phyloP scores from a whole-genome alignment of 2,113 vertebrate species.

The Chauna torquata region DNA sequence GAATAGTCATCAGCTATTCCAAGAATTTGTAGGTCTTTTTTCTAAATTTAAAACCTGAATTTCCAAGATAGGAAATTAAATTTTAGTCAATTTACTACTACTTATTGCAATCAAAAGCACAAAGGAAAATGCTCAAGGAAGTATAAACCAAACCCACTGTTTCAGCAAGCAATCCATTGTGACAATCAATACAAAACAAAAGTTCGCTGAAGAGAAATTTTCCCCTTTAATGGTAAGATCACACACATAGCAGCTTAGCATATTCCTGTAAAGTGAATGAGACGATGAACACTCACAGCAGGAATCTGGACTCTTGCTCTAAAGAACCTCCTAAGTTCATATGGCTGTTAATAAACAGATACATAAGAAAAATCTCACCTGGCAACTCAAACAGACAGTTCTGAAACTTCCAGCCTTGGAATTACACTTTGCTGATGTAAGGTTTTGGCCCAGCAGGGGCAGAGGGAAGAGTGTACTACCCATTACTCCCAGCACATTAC shows the following conservation, averaged over 20 bases:
- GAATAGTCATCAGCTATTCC: not conserved
- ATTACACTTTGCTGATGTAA: not conserved
- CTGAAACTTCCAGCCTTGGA: not conserved
- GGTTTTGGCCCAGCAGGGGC: not conserved
- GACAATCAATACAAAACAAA: not conserved
- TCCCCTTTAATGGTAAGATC: not conserved
- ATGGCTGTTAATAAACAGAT: not conserved
- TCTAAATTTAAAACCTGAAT: not conserved
- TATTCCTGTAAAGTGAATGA: not conserved
- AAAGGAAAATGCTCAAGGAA: not conserved
- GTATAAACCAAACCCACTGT: not conserved
- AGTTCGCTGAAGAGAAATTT: not conserved
- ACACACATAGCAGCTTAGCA: not conserved
- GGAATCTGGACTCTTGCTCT: not conserved
- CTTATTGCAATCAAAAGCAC: not conserved
- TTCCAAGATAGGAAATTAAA: not conserved
- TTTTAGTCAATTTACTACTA: not conserved
- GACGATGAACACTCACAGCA: not conserved
- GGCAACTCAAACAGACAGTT: not conserved
- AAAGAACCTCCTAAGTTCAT: not conserved
- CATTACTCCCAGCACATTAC: not conserved
- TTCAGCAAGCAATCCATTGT: not conserved
- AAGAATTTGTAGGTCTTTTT: not conserved
- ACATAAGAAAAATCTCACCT: not conserved
- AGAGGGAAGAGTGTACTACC: not conserved